Evolutionary conservation across 2,888 invertebrate genomes (phyloP), one percentile per base, ranked within the genome.

Genomic region (Scaptomyza cyrtandrae): DNA sequence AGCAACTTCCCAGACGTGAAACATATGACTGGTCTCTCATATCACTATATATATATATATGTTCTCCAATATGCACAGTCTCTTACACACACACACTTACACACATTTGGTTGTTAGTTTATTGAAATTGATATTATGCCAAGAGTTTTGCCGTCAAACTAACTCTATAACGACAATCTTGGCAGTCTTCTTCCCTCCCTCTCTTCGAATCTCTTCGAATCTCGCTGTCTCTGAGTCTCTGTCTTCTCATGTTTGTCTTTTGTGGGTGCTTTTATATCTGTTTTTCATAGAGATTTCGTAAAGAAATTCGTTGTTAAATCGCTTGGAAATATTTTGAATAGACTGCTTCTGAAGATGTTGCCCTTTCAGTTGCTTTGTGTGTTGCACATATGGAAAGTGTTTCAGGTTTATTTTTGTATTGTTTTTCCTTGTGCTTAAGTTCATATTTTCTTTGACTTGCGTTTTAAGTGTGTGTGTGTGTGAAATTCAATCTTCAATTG

Each of bases 121-220:
- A 83, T 84, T 83, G 83, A 83, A 83, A 83, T 83, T 84, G 83
- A 83, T 83, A 83, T 83, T 84, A 86, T 79, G 77, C 53, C 72
- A 59, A 16, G 70, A 77, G 76, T 58, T 41, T 58, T 76, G 65
- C 63, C 55, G 61, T 58, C 71, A 62, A 57, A 46, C 65, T 43
- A 64, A 75, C 71, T 75, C 59, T 68, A 63, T 70, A 73, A 76
- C 39, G 71, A 61, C 53, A 54, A 55, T 58, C 48, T 59, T 57
- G 44, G 37, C 60, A 52, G 55, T 53, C 27, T 41, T 31, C 37
- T 39, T 44, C 37, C 60, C 52, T 58, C 41, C 49, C 29, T 41
- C 39, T 19, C 33, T 19, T 19, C 19, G 1, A 19, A 19, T 19
- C 19, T 46, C 16, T 53, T 39, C 29, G 27, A 7, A 9, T 39